Evolutionary conservation across 2,888 invertebrate species (phyloP).

Genomic region (Saturnia pavonia): DNA sequence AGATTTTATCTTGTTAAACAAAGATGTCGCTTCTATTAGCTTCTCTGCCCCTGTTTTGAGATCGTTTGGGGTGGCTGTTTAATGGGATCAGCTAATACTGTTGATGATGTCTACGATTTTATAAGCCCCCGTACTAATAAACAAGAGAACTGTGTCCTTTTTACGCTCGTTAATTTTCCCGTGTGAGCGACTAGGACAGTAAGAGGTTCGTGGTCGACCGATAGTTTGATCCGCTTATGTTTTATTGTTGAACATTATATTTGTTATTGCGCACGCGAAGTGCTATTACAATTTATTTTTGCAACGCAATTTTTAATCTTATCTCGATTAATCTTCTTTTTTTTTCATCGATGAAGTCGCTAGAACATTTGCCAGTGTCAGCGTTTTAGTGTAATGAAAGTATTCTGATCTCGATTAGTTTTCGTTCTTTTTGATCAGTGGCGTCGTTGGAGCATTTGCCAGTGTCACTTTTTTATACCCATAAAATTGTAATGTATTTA

Average conservation of each 20-base stretch:
- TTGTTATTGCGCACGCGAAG: slow-evolving; percentile 11
- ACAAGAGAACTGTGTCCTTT: slow-evolving; percentile 50
- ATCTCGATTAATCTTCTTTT: background rate
- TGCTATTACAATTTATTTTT: slow-evolving; percentile 6
- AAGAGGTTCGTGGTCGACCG: slow-evolving; percentile 50
- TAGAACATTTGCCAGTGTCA: background rate
- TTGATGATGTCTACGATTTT: slow-evolving; percentile 73
- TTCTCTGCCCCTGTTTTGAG: slow-evolving; percentile 56
- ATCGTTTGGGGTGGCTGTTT: slow-evolving; percentile 57
- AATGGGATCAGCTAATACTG: slow-evolving; percentile 78
- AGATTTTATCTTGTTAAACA: slow-evolving; percentile 81
- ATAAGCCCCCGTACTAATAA: slow-evolving; percentile 72
- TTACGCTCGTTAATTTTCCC: slow-evolving; percentile 17
- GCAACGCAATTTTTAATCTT: background rate
- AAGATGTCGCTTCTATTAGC: slow-evolving; percentile 77
- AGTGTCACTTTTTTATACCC: too few species aligned
- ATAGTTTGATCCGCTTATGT: slow-evolving; percentile 59
- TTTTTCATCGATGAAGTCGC: background rate
- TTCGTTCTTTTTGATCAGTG: too few species aligned
- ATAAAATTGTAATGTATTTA: too few species aligned
- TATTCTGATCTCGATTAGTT: too few species aligned
- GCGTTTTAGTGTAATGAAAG: background rate
- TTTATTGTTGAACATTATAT: slow-evolving; percentile 37
- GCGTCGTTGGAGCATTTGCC: too few species aligned
- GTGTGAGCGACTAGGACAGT: slow-evolving; percentile 23